Evolutionary conservation across 2,113 vertebrate species (phyloP), one percentile per base, ranked within the genome.

Genomic region (Siniperca knerii): DNA sequence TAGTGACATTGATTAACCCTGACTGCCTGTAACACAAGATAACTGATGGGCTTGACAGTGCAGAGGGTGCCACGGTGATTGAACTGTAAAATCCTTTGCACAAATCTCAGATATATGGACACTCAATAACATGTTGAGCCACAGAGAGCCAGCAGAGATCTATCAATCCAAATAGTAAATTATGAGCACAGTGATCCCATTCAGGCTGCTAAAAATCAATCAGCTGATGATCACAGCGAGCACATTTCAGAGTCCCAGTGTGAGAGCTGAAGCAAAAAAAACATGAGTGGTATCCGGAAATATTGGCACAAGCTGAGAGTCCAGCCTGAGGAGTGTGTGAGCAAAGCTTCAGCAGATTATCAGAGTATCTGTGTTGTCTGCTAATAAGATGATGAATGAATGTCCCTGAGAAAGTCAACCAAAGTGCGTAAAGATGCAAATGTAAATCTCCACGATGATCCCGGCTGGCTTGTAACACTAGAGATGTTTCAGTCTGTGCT

Each of bases 1-100:
- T 1, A 44, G 82, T 81, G 89, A 92, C 90, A 87, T 76, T 94
- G 91, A 94, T 93, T 87, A 92, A 92, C 90, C 85, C 85, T 81
- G 92, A 92, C 79, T 7, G 81, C 82, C 86, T 80, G 82, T 81
- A 75, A 86, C 84, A 70, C 69, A 75, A 61, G 82, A 82, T 86
- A 88, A 85, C 77, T 57, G 87, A 89, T 84, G 73, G 88, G 73
- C 54, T 77, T 62, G 50, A 83, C 64, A 33, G 77, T 21, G 79
- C 66, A 40, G 11, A 69, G 52, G 54, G 50, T 42, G 85, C 80
- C 75, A 78, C 3, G 0, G 44, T 29, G 81, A 89, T 83, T 83
- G 77, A 52, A 89, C 65, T 15, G 25, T 70, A 46, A 86, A 88
- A 87, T 85, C 77, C 82, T 83, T 68, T 40, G 57, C 57, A 21